Evolutionary conservation across 2,888 invertebrate genomes (phyloP).

Genomic region (Cephus rjabovi): DNA sequence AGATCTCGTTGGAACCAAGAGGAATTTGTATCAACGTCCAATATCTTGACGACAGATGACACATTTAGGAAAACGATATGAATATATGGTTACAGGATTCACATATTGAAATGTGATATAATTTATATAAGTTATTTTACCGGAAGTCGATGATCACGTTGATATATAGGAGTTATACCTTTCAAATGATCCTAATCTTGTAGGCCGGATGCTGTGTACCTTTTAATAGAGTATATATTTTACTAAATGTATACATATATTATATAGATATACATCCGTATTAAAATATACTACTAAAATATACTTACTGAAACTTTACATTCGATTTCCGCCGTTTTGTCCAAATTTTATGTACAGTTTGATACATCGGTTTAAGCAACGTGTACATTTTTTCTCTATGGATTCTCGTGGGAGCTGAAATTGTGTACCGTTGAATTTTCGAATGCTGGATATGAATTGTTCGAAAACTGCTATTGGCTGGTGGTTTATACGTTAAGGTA

Average conservation of each 20-base stretch:
- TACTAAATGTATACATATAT: neutral
- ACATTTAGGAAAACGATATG: neutral
- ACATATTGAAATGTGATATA: neutral
- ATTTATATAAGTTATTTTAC: neutral
- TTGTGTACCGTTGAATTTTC: neutral
- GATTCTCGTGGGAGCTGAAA: neutral
- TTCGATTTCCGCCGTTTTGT: neutral
- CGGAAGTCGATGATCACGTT: neutral
- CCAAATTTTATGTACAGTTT: neutral
- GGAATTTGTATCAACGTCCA: slow-evolving; percentile 43
- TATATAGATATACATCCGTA: neutral
- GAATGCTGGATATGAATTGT: neutral
- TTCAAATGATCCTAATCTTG: neutral
- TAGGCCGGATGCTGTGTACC: neutral
- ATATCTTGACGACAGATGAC: slow-evolving; percentile 34
- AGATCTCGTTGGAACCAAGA: slow-evolving; percentile 29
- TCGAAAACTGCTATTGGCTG: neutral
- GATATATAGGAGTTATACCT: neutral
- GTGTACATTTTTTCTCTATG: neutral
- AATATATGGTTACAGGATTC: neutral
- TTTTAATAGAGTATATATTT: slow-evolving; percentile 6
- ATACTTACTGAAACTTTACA: neutral
- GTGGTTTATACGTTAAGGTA: neutral
- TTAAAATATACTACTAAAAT: too few species aligned
- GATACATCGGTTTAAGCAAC: neutral